These are phyloP conservation scores for Chiropotes sagulatus DNA, from an alignment of 2,797 vertebrate genomes.

Conservation along the genomic window DNA sequence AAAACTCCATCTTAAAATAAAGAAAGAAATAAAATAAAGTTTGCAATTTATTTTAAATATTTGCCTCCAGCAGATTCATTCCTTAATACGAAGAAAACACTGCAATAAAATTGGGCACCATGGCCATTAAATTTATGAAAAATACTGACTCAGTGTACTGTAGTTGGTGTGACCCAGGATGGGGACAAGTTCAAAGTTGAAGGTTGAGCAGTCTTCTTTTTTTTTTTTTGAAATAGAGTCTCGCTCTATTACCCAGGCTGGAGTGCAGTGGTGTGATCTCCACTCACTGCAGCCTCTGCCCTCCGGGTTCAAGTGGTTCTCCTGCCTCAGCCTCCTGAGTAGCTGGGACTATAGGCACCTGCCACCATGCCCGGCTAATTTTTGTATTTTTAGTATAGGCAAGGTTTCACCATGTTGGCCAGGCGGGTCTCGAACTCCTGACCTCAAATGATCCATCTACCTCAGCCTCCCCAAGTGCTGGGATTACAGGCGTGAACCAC, in stretches of 20 bases:
- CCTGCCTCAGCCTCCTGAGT: too few species aligned
- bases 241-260: not conserved
- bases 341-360: too few species aligned
- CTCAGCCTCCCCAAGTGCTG: too few species aligned
- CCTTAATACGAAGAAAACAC: not conserved
- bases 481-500: not conserved
- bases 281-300: not conserved
- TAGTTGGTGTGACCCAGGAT: not conserved
- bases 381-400: not conserved
- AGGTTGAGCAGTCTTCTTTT: not conserved
- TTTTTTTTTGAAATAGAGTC: not conserved
- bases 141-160: not conserved
- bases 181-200: not conserved
- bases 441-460: too few species aligned
- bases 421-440: too few species aligned
- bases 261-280: not conserved
- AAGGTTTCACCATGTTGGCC: too few species aligned
- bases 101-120: not conserved
- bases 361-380: too few species aligned
- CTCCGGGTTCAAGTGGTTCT: too few species aligned
- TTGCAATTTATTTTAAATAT: not conserved
- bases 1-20: not conserved
- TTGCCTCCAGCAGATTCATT: not conserved
- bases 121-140: not conserved
- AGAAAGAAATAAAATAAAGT: not conserved